Base-by-base conservation (phyloP, 2,888 invertebrate genomes). In the Scrobipalpa costella region DNA sequence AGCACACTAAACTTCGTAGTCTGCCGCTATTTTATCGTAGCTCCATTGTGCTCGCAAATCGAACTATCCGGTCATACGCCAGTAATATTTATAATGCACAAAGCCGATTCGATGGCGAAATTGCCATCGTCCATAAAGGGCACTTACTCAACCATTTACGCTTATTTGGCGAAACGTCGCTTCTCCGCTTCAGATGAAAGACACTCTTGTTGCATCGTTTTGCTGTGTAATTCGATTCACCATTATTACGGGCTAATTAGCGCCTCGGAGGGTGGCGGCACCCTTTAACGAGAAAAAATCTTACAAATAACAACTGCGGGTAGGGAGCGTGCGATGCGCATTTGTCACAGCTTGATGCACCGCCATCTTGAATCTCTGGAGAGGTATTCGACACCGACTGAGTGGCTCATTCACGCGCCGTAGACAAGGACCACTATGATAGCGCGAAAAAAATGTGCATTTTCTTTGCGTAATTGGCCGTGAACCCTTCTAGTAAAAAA, bases 331-430 rank as follows among this genome's bases (percentile, higher is more conserved):
- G 67, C 67, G 84, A 77, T 86, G 84, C 74, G 80, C 86, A 83
- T 85, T 86, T 85, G 80, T 81, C 79, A 79, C 72, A 68, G 76
- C 71, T 68, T 71, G 81, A 70, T 81, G 85, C 81, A 78, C 66
- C 83, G 85, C 81, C 83, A 82, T 84, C 84, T 85, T 83, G 81
- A 79, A 78, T 76, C 74, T 67, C 68, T 79, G 69, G 74, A 86
- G 86, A 77, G 82, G 83, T 74, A 79, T 82, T 84, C 83, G 83
- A 86, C 86, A 83, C 86, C 79, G 85, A 73, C 86, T 80, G 87
- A 87, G 87, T 83, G 84, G 83, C 75, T 75, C 79, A 82, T 86
- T 81, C 82, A 81, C 81, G 71, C 73, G 69, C 79, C 69, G 69
- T 71, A 81, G 80, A 81, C 81, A 79, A 84, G 84, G 74, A 74